These are phyloP conservation scores for Spea multiplicata DNA, from an alignment of 2,113 vertebrate species.

Conservation along the genomic window DNA sequence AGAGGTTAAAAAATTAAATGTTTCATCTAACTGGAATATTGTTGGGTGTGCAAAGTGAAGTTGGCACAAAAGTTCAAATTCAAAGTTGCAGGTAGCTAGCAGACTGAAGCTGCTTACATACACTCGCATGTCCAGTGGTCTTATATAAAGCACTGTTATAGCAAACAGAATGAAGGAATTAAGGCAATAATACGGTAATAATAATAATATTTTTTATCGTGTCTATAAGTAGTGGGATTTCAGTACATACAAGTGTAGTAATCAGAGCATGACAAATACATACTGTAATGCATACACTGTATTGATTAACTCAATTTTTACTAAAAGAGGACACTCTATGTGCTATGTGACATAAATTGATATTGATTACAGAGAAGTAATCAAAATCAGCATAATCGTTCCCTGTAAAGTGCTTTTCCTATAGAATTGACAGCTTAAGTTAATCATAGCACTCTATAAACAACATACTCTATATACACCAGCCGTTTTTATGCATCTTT, in stretches of 20 bases:
- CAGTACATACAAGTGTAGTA: neutral
- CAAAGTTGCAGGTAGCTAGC: too few relatives aligned
- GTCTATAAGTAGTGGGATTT: neutral
- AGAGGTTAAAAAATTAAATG: too few relatives aligned
- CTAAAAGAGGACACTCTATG: slow-evolving; percentile 30
- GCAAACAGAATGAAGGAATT: too few relatives aligned
- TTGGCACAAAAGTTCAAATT: too few relatives aligned
- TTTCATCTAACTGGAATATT: too few relatives aligned
- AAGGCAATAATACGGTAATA: too few relatives aligned
- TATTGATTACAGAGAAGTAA: slow-evolving; percentile 28
- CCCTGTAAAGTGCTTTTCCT: slow-evolving; percentile 5
- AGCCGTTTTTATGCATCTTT: too few relatives aligned
- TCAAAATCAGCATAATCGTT: slow-evolving; percentile 37
- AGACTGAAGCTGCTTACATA: too few relatives aligned
- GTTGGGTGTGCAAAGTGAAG: too few relatives aligned
- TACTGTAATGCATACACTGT: neutral
- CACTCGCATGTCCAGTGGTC: too few relatives aligned
- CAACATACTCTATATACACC: neutral
- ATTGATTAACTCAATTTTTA: slow-evolving; percentile 31
- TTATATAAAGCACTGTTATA: too few relatives aligned
- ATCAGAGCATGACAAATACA: neutral
- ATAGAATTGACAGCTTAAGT: neutral
- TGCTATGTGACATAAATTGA: slow-evolving; percentile 25
- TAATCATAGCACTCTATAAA: neutral
- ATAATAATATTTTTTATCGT: neutral